Conservation (phyloP, 2,888 invertebrate genomes). For the Brachynemurus nebulosus region DNA sequence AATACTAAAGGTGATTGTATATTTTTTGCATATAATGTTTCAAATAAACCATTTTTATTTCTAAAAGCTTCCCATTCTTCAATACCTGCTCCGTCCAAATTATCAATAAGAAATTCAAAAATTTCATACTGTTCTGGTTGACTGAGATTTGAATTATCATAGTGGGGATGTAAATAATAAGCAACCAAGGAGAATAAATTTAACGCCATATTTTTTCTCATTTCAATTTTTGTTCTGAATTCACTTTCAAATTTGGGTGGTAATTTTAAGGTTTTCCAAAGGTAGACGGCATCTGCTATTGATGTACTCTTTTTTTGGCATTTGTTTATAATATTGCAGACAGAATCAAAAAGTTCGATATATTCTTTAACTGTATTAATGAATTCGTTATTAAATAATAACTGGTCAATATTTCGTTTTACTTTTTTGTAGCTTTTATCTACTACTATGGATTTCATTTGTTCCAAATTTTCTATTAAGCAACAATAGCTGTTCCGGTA, state of each 20-base stretch:
- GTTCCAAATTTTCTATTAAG: conserved; percentile 6
- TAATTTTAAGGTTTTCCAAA: not conserved
- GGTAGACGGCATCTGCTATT: not conserved
- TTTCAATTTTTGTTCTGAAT: not conserved
- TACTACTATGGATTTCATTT: not conserved
- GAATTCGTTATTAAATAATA: not conserved
- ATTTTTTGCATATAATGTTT: not conserved
- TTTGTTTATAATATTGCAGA: not conserved
- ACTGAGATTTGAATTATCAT: not conserved
- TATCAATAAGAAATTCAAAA: not conserved
- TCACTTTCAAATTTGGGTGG: not conserved
- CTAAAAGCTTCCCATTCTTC: not conserved
- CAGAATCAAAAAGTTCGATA: not conserved
- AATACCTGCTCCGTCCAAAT: not conserved
- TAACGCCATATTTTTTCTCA: not conserved
- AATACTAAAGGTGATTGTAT: not conserved
- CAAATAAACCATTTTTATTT: not conserved
- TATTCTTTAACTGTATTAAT: not conserved
- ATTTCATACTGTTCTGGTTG: not conserved
- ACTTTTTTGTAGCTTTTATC: not conserved
- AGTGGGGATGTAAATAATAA: not conserved
- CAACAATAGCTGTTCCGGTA: conserved; percentile 7
- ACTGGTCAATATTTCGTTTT: not conserved
- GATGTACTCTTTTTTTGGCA: not conserved
- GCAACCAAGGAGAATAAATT: not conserved